Evolutionary conservation across 2,797 vertebrate species (phyloP), one percentile per base, ranked within the genome.

Genomic region (Tolypeutes matacus): DNA sequence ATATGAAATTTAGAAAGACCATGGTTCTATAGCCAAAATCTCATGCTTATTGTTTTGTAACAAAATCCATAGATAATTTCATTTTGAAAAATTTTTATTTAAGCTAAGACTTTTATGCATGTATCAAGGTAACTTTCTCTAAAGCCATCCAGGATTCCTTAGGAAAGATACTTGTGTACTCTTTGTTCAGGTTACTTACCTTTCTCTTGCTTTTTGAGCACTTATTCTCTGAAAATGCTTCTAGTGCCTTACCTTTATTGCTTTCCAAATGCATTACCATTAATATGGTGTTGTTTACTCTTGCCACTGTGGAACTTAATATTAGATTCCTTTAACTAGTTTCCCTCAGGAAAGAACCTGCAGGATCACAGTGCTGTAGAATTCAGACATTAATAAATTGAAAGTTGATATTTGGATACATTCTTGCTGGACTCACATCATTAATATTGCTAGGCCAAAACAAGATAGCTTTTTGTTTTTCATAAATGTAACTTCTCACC

Each of bases 151-250:
- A 76, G 2, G 23, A 58, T 94, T 91, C 29, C 36, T n/a, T 2
- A 29, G 21, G 17, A 88, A 83, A 86, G 15, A 49, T 0, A 51
- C 12, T 2, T 73, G 34, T 2, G 34, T 27, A 9, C 42, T 7
- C 15, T 72, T 75, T n/a, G 0, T 60, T 92, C 21, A n/a, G 5
- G n/a, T 51, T 39, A 72, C 23, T 62, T 25, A 67, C 53, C 4
- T 83, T 67, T 29, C 17, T 72, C 9, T 81, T 39, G 29, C 25
- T 6, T 95, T 94, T 75, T 58, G 13, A 87, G 92, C 7, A 77
- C 25, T 78, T 95, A 65, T 53, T 93, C n/a, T 69, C 34, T 72
- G 13, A 31, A 88, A 88, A 64, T 62, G 6, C 18, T 77, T 95
- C 14, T 17, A 92, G 6, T 34, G 77, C 12, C 34, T 69, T 82